Base-by-base conservation (phyloP, 2,797 vertebrate genomes). In the Karalla daura region DNA sequence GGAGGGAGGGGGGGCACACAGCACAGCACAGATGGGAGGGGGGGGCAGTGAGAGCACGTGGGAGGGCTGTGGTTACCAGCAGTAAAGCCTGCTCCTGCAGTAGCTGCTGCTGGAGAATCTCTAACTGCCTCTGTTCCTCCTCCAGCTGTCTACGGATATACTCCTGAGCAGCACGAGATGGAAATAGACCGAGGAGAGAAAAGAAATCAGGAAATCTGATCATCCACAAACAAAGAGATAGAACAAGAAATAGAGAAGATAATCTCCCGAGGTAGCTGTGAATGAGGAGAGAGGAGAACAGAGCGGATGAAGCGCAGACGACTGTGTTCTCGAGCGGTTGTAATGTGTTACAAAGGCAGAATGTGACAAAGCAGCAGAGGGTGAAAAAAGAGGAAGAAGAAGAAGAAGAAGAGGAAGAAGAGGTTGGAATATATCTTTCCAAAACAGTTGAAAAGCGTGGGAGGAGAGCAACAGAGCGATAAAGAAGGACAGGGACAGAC, bases 61-160 rank as follows among this genome's bases (percentile, higher is more conserved):
- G 80, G 59, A 39, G 52, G 28, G 35, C 79, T 75, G 40, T 67
- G 79, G 88, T 99, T 99, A 99, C 97, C 97, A 99, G 95, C 92
- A 99, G 95, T 89, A 99, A 96, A 7, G 94, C 98, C 91, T 99
- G 98, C 83, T 99, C 98, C 94, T 99, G 98, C 86, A 99, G 95
- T 76, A 99, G 95, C 91, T 99, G 98, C 91, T 99, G 97, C 92
- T 99, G 98, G 89, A 99, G 95, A 86, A 99, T 99, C 95, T 99
- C 98, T 96, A 99, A 95, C 95, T 99, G 98, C 80, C 98, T 97
- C 92, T 99, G 98, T 86, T 99, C 98, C 89, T 99, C 98, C 89
- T 99, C 98, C 96, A 99, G 94, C 95, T 99, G 98, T 80, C 97
- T 96, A 93, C 98, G 97, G 92, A 99, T 99, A 95, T 98, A 99